These are phyloP conservation scores for Sialis lutaria DNA, from an alignment of 2,888 invertebrate species.

Conservation along the genomic window DNA sequence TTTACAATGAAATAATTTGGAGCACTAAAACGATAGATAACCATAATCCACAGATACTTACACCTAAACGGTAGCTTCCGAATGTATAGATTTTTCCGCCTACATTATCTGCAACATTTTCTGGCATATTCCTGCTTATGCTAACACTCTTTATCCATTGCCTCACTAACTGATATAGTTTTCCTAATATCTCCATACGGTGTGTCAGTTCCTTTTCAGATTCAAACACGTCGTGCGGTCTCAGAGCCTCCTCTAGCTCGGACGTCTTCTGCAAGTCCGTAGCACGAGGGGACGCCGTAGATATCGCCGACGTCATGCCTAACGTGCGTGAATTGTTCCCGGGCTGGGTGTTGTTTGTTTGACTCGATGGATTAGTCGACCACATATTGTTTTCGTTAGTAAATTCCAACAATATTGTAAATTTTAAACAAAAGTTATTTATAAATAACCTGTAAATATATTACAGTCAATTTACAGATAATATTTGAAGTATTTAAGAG, in stretches of 20 bases:
- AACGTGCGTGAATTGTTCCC: slow-evolving; percentile 35
- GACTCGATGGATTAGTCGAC: slow-evolving; percentile 22
- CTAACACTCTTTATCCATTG: slow-evolving; percentile 90
- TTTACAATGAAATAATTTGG: too few relatives aligned
- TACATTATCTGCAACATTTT: slow-evolving; percentile 72
- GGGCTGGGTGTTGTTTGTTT: slow-evolving; percentile 27
- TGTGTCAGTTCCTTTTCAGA: slow-evolving; percentile 79
- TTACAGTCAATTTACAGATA: too few relatives aligned
- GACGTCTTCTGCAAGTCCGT: slow-evolving; percentile 56
- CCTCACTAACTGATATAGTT: slow-evolving; percentile 78
- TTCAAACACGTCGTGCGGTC: slow-evolving; percentile 80
- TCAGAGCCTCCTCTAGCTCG: slow-evolving; percentile 60
- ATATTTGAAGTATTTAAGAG: too few relatives aligned
- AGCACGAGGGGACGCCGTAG: slow-evolving; percentile 66
- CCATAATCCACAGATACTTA: slow-evolving; percentile 22
- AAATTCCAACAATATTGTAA: background rate
- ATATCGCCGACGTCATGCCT: slow-evolving; percentile 92
- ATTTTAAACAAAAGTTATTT: too few relatives aligned
- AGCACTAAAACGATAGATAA: too few relatives aligned
- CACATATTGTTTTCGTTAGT: slow-evolving; percentile 28
- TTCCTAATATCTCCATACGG: slow-evolving; percentile 67
- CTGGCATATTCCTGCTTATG: slow-evolving; percentile 79
- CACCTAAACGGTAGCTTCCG: slow-evolving; percentile 90
- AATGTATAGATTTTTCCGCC: slow-evolving; percentile 99
- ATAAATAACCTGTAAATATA: too few relatives aligned